Evolutionary conservation across 2,113 vertebrate species (phyloP), one percentile per base, ranked within the genome.

Genomic region (Lophochroa leadbeateri): DNA sequence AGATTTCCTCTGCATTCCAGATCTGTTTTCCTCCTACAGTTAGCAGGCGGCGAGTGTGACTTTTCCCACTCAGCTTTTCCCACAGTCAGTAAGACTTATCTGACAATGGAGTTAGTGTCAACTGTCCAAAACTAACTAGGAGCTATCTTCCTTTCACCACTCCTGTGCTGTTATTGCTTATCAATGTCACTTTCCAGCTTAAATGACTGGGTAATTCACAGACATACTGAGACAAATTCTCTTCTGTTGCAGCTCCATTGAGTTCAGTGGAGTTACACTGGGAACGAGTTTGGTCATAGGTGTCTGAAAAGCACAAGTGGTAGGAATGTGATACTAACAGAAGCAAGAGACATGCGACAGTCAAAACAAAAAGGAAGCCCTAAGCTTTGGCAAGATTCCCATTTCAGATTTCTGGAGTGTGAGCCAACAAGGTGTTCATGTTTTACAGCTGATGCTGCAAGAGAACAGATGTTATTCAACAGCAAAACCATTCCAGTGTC

Each of bases 141-240:
- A 96, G 97, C 98, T 98, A 98, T 86, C 95, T 94, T 97, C 86
- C 93, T 97, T 95, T 97, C 95, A 95, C 33, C 95, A 95, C 96
- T 84, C 91, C 81, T 81, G 76, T 70, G 79, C 70, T 95, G 79
- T 93, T 89, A 67, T 33, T 96, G 92, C 72, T 94, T 94, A 94
- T 97, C 97, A 92, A 35, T 95, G 87, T 96, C 92, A 96, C 87
- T 92, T 82, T 95, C 86, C 94, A 96, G 87, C 70, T 96, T 85
- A 88, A 96, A 85, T 88, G 88, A 85, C 92, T 97, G 88, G 70
- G 93, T 96, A 96, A 96, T 88, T 88, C 92, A 92, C 94, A 97
- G 92, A 52, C 87, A 37, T 88, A 92, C 82, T 63, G 81, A 93
- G 82, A 89, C 90, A 94, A 94, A 80, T 82, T 91, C 75, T n/a